Evolutionary conservation across 2,888 invertebrate genomes (phyloP).

Genomic region (Boloria euphrosyne): DNA sequence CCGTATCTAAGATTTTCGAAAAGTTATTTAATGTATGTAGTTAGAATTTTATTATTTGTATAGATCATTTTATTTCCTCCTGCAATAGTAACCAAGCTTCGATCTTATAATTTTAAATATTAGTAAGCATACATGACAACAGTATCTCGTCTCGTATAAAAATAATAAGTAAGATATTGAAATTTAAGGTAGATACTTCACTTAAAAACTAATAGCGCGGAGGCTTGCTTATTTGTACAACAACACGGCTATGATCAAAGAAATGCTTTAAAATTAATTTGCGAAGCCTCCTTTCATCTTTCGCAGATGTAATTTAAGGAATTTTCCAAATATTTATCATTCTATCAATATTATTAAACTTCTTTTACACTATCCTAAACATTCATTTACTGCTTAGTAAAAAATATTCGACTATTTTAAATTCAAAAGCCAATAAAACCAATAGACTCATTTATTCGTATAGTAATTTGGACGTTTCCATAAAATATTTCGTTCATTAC

Average conservation of each 20-base stretch:
- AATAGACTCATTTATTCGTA: too few species aligned
- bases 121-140: background rate
- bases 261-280: slow-evolving; percentile 72
- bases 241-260: slow-evolving; percentile 73
- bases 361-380: slow-evolving; percentile 7
- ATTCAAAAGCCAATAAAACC: too few species aligned
- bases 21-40: too few species aligned
- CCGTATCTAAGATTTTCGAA: too few species aligned
- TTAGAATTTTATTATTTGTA: too few species aligned
- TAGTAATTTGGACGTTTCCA: too few species aligned
- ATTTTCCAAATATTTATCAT: slow-evolving; percentile 16
- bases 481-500: too few species aligned
- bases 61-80: too few species aligned
- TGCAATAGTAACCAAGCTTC: background rate
- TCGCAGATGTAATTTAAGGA: slow-evolving; percentile 18
- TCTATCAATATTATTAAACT: background rate
- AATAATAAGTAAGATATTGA: slow-evolving; percentile 9
- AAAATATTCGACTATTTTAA: too few species aligned
- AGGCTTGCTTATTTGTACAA: slow-evolving; percentile 66
- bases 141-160: background rate
- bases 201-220: slow-evolving; percentile 26
- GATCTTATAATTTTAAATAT: background rate
- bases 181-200: slow-evolving; percentile 16
- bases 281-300: slow-evolving; percentile 59
- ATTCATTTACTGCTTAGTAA: too few species aligned